Evolutionary conservation across 2,797 vertebrate species (phyloP).

Genomic region (Tenualosa ilisha): DNA sequence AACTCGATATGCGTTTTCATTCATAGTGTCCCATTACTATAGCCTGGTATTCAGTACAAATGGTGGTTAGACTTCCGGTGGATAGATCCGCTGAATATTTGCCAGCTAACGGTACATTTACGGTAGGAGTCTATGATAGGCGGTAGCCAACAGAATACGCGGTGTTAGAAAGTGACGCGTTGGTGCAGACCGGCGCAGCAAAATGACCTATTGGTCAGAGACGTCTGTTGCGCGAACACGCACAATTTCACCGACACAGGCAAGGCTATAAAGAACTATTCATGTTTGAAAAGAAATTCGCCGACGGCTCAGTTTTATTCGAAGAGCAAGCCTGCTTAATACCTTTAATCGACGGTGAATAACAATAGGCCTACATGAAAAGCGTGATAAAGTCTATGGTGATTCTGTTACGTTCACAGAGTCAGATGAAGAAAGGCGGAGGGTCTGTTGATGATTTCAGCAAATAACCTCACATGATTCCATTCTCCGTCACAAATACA

Average conservation of each 20-base stretch:
- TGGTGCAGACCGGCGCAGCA: constrained; percentile 47
- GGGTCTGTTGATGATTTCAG: neutral
- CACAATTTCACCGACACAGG: constrained; percentile 10
- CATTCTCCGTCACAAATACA: neutral
- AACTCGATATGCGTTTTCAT: constrained; percentile 34
- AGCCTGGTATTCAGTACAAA: constrained; percentile 20
- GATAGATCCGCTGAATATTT: neutral
- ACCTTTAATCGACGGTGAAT: too few relatives aligned
- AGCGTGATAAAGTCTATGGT: neutral
- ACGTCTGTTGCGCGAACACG: constrained; percentile 28
- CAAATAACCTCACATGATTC: constrained; percentile 1
- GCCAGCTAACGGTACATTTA: constrained; percentile 55
- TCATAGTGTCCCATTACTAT: constrained; percentile 51
- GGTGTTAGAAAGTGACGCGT: constrained; percentile 78
- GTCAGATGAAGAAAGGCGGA: neutral
- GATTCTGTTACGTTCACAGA: neutral
- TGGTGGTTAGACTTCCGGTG: constrained; percentile 39
- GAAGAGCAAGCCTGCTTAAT: neutral
- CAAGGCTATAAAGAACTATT: neutral
- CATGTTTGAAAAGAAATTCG: neutral
- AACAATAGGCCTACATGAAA: too few relatives aligned
- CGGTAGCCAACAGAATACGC: constrained; percentile 10
- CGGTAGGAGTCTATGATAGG: constrained; percentile 40
- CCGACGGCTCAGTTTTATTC: neutral
- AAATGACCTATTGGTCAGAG: constrained; percentile 42